phyloP scores from a whole-genome alignment of 2,888 invertebrate species.

The Agriopis aurantiaria region DNA sequence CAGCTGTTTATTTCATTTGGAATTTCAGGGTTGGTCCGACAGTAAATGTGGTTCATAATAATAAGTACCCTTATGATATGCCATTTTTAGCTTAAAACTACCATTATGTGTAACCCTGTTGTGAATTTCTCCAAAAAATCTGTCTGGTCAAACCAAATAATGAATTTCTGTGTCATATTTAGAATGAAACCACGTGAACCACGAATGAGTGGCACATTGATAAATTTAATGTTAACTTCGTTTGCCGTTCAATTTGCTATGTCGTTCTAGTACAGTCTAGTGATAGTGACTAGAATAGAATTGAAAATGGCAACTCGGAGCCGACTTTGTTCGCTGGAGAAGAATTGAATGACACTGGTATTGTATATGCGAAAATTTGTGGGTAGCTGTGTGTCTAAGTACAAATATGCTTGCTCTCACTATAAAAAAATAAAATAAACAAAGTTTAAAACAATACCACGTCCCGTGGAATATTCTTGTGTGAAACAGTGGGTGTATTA shows the following conservation, averaged over 20 bases:
- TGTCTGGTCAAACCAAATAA: slow-evolving; percentile 7
- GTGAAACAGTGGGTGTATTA: not conserved
- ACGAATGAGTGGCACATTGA: slow-evolving; percentile 23
- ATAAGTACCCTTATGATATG: no score
- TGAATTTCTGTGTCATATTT: slow-evolving; percentile 9
- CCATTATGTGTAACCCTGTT: no score
- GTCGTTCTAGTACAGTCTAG: not conserved
- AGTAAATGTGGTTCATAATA: no score
- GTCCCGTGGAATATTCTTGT: not conserved
- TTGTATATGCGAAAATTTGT: not conserved
- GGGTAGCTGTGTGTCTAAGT: no score
- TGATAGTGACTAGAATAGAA: not conserved
- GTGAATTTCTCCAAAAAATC: no score
- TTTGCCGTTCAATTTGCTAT: slow-evolving; percentile 28
- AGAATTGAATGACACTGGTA: not conserved
- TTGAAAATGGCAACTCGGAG: slow-evolving; percentile 6
- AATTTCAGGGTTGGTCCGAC: no score
- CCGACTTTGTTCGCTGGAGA: slow-evolving; percentile 42
- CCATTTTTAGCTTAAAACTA: no score
- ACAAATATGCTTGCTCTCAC: no score
- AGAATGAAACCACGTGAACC: not conserved
- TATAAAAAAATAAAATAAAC: no score
- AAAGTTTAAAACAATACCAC: no score
- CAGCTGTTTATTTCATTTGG: no score
- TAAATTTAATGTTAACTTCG: slow-evolving; percentile 41